Conservation (phyloP, 1,140 invertebrate species). For the Drosophila dunni region DNA sequence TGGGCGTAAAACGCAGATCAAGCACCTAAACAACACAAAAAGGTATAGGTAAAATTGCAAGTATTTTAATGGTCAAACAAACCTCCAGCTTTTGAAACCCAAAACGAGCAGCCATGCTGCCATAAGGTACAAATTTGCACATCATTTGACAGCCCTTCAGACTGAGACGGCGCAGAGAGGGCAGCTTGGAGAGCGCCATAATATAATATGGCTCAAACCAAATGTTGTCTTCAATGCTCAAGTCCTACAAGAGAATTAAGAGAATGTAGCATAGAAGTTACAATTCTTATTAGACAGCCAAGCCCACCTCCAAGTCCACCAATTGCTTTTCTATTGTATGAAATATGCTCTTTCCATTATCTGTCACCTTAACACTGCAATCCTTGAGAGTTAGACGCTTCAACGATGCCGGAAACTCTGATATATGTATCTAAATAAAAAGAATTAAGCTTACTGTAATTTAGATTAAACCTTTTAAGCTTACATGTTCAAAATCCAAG, state of each 20-base stretch:
- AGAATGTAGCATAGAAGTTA: not conserved
- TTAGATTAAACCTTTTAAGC: not conserved
- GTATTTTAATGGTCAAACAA: conserved; percentile 16
- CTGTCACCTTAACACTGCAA: conserved; percentile 85
- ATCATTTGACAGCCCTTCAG: conserved; percentile 87
- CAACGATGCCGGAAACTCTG: conserved; percentile 86
- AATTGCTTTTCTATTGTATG: conserved; percentile 87
- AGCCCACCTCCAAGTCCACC: conserved; percentile 86
- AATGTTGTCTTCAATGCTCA: conserved; percentile 88
- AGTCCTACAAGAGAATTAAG: conserved; percentile 84
- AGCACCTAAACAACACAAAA: conserved; percentile 84
- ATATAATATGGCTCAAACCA: conserved; percentile 90
- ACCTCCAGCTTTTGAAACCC: conserved; percentile 89
- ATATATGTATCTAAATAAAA: conserved; percentile 84
- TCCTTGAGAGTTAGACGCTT: conserved; percentile 86
- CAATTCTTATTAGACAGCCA: not conserved
- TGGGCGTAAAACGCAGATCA: conserved; percentile 88
- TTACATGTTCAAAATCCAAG: conserved; percentile 85
- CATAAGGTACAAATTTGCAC: conserved; percentile 90
- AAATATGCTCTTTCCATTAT: conserved; percentile 85
- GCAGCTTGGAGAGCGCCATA: conserved; percentile 89
- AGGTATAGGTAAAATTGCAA: not conserved
- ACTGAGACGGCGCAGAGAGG: conserved; percentile 86
- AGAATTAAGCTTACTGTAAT: not conserved
- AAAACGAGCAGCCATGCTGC: conserved; percentile 89